Evolutionary conservation across 2,888 invertebrate species (phyloP), one percentile per base, ranked within the genome.

Genomic region (Torymus tubicola): DNA sequence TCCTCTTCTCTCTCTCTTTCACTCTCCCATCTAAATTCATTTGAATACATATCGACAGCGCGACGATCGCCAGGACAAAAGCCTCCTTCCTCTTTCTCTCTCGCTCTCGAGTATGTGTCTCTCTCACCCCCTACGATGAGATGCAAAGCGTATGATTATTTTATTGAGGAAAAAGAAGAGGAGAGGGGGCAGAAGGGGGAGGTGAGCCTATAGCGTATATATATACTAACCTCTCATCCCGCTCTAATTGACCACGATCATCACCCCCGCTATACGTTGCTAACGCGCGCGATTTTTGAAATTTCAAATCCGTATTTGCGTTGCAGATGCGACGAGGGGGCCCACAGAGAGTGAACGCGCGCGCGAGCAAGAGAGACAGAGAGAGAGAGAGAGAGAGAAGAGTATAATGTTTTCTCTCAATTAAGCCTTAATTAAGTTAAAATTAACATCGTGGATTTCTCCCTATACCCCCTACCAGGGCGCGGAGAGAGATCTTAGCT

Each of bases 361-460:
- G 21, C 21, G 21, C 21, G 1, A 21, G 21, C 21, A 21, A 21
- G 21, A 21, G 31, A 31, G 31, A 3, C 2, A 3, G 31, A 31
- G 31, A 31, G 31, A 31, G 31, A 3, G 31, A 3, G 31, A 31
- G 31, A 31, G 31, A 31, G 31, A 31, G 5, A 31, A 4, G 31
- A 31, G 31, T 31, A 31, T 31, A 31, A 31, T 31, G 31, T 91
- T 91, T 90, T 89, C 89, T 90, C 90, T 90, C 90, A 91, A 91
- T 91, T 91, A 91, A 91, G 90, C 90, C 90, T 91, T 91, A 91
- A 91, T 91, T 91, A 90, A 31, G 31, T 31, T 31, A 31, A 31
- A 31, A 31, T 31, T 90, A 90, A 90, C 90, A 90, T 90, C 90
- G 88, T 87, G 89, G 87, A 89, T 88, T 88, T 87, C 89, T 86